Base-by-base conservation (phyloP, 2,797 vertebrate genomes). In the Liparis tanakae region DNA sequence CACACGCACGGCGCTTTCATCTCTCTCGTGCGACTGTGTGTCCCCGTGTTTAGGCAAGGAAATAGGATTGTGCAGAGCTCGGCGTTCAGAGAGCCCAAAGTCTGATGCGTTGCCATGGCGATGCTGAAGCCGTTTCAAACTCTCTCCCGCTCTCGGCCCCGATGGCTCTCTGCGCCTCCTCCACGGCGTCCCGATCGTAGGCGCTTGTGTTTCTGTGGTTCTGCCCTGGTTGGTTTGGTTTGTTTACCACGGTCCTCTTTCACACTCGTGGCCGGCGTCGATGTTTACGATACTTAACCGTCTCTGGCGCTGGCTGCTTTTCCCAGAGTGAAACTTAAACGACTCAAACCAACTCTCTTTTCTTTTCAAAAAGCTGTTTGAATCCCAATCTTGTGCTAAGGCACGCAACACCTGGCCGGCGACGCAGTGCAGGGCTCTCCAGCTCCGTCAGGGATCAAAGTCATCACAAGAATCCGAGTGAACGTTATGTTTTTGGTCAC, bases 61-160 rank as follows among this genome's bases (percentile, higher is more conserved):
- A 94, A 92, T 90, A 80, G 90, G 91, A 93, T 94, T 93, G 86
- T 84, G 83, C 78, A 71, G 82, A 87, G 90, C 90, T 91, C 84
- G 83, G 81, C 84, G 53, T 88, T 90, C 72, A 71, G 83, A 87
- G 87, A 85, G 83, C 89, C 89, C 81, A 87, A 84, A 90, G 79
- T 66, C 68, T 76, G 57, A 70, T 7, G 22, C 72, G 80, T 68
- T 81, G 79, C 78, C 81, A 87, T 4, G 70, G 55, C 67, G 55
- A 79, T 44, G 41, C 83, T 81, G 80, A 87, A 85, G 74, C 80
- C 59, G 78, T 82, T 88, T 87, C 72, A 81, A 84, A 89, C 84
- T 82, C 67, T 82, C 67, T 22, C 59, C 69, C 79, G 81, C 79
- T 83, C 81, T 44, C 37, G n/a, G n/a, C n/a, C n/a, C 70, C 69